Conservation (phyloP, 2,888 invertebrate genomes). For the Nemotelus nigrinus region DNA sequence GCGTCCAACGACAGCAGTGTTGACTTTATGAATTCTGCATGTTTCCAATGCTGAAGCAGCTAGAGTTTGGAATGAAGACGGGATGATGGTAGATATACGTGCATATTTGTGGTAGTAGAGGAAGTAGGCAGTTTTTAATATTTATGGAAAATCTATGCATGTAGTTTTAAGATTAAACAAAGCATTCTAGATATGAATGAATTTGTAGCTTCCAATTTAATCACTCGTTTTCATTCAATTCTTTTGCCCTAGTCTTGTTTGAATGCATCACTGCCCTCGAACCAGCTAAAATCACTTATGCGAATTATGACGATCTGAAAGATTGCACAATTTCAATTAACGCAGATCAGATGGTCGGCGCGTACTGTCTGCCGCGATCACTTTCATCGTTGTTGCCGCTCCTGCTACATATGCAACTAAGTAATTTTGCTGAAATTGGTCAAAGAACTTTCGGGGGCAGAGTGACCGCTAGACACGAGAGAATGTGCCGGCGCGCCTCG, state of each 20-base stretch:
- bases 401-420: too few species aligned
- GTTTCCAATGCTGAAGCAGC: constrained; percentile 15
- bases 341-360: constrained; percentile 21
- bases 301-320: constrained; percentile 25
- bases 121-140: background rate
- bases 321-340: constrained; percentile 43
- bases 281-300: constrained; percentile 26
- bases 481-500: constrained; percentile 8
- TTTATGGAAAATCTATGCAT: too few species aligned
- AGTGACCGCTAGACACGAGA: constrained; percentile 30
- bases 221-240: too few species aligned
- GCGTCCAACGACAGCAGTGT: constrained; percentile 3
- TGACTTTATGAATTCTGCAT: background rate
- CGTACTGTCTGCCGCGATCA: background rate
- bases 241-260: too few species aligned
- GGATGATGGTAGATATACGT: background rate
- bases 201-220: too few species aligned
- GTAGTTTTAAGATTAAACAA: too few species aligned
- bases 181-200: too few species aligned
- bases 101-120: background rate
- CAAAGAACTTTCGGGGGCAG: background rate
- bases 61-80: background rate
- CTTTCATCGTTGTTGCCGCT: background rate
- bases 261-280: background rate
- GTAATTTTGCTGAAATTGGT: constrained; percentile 4